Evolutionary conservation across 1,140 invertebrate species (phyloP).

Genomic region (Papilio polytes): DNA sequence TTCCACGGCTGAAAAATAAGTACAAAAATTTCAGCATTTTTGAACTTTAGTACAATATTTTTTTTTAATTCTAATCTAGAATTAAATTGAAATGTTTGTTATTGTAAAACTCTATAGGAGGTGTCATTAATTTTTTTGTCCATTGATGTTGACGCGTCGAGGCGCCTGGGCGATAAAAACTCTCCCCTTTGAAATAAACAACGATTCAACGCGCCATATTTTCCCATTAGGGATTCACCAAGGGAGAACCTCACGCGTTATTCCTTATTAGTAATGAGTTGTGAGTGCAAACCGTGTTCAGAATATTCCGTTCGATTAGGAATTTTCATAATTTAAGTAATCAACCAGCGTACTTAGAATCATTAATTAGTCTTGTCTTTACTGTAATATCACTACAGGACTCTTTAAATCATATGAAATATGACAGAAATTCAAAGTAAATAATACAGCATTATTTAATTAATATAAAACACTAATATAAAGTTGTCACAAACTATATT

Average conservation of each 20-base stretch:
- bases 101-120: not conserved
- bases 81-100: not conserved
- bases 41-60: too few species aligned
- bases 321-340: not conserved
- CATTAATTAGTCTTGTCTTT: not conserved
- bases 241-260: slow-evolving; percentile 5
- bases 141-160: not conserved
- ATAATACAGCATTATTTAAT: not conserved
- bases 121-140: not conserved
- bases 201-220: slow-evolving; percentile 13
- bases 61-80: not conserved
- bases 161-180: slow-evolving; percentile 2
- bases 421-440: not conserved
- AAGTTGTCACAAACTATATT: not conserved
- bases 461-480: not conserved
- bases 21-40: too few species aligned
- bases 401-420: too few species aligned
- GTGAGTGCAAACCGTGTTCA: not conserved
- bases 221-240: slow-evolving; percentile 15
- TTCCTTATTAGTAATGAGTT: not conserved
- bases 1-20: too few species aligned
- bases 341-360: not conserved
- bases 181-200: slow-evolving; percentile 5
- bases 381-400: not conserved
- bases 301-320: not conserved